These are phyloP conservation scores for Mustelus asterias DNA, from an alignment of 2,113 vertebrate species.

Conservation along the genomic window DNA sequence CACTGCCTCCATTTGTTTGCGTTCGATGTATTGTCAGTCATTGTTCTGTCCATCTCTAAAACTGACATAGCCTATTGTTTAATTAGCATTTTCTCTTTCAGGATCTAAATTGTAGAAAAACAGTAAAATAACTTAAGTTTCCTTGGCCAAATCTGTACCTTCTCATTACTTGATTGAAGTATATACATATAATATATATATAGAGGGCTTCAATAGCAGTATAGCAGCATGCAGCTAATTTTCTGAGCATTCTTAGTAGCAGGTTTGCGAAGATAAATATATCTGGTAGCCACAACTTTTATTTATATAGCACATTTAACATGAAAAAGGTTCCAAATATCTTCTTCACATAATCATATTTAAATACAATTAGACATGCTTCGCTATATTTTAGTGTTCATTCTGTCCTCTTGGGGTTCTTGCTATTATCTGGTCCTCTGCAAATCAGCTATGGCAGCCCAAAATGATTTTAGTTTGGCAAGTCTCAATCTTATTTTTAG, in stretches of 20 bases:
- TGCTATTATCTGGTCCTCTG: background rate
- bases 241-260: no score
- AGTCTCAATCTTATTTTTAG: background rate
- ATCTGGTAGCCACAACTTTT: no score
- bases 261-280: no score
- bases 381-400: background rate
- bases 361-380: background rate
- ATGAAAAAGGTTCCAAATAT: no score
- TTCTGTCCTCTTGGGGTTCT: background rate
- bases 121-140: background rate
- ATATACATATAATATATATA: background rate
- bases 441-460: background rate
- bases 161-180: background rate
- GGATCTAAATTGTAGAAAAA: background rate
- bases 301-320: no score
- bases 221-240: background rate
- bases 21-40: background rate
- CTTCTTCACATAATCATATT: background rate
- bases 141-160: background rate
- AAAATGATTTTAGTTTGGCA: background rate
- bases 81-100: background rate
- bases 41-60: background rate
- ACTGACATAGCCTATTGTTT: background rate
- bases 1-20: background rate
- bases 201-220: background rate